Evolutionary conservation across 2,888 invertebrate species (phyloP), one percentile per base, ranked within the genome.

Genomic region (Athripsodes cinereus): DNA sequence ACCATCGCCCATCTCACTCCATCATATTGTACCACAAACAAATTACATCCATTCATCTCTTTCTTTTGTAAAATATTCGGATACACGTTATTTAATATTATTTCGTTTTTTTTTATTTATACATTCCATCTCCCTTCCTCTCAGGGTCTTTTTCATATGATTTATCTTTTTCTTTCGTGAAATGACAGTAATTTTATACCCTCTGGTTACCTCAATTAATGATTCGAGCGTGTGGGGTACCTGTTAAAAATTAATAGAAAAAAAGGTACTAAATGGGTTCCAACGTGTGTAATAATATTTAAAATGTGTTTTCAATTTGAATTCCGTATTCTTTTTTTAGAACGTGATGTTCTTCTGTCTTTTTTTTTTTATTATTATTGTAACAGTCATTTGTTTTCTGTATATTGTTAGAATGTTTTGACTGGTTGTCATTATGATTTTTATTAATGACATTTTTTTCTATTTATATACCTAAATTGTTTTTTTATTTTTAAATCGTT

Each of bases 241-340:
- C 16, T 40, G 40, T 40, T 40, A 40, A 40, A 40, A 40, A 40
- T n/a, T n/a, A 40, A 40, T 40, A 13, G 16, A n/a, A 16, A 40
- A n/a, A 31, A 40, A 40, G 16, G 16, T 2, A n/a, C 16, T 40
- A n/a, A 40, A 13, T 40, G 13, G 26, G 40, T 13, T 8, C 3
- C 40, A 40, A 40, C 40, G 40, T 13, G 40, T 40, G 13, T 40
- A 40, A 40, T 40, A 40, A 40, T 40, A 8, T 40, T 40, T 40
- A n/a, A 40, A 40, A 40, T 40, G 40, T 40, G 40, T 40, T 40
- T 40, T 40, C 40, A 40, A 40, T 40, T 40, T 40, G 40, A 40
- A 40, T n/a, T 40, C n/a, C 16, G 5, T 6, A 31, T 31, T 31
- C 31, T 16, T n/a, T 40, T 26, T 40, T 16, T 40, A 40, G 40